Conservation (phyloP, 2,888 invertebrate species). For the Brachycybe producta region DNA sequence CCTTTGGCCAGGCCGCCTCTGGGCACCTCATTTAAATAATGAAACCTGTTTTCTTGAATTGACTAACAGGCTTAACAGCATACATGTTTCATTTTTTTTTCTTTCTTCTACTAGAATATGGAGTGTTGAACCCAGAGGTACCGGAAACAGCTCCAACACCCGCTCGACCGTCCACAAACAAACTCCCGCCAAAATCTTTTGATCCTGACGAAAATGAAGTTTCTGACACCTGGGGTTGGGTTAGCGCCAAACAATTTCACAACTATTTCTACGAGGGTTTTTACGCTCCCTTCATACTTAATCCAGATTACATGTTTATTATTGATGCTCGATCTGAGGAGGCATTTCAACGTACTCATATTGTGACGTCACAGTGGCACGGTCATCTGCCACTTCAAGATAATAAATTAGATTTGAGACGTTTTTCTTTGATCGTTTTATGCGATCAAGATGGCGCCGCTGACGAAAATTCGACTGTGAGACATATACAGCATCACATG, state of each 20-base stretch:
- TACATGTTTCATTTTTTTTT: not conserved
- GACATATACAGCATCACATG: constrained; percentile 17
- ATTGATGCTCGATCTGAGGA: constrained; percentile 27
- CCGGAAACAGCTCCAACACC: not conserved
- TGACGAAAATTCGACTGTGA: constrained; percentile 14
- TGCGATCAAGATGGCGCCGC: constrained; percentile 27
- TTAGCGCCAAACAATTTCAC: constrained; percentile 27
- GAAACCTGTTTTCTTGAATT: no score
- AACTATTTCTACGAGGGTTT: constrained; percentile 31
- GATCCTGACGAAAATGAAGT: constrained; percentile 24
- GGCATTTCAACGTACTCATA: constrained; percentile 23
- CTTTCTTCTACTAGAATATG: constrained; percentile 11
- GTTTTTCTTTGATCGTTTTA: constrained; percentile 27
- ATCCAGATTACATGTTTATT: constrained; percentile 29
- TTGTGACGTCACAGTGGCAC: constrained; percentile 25
- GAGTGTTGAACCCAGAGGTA: constrained; percentile 12
- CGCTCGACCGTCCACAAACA: not conserved
- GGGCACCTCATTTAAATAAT: no score
- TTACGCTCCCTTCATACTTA: constrained; percentile 28
- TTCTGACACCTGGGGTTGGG: constrained; percentile 24
- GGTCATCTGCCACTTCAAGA: constrained; percentile 24
- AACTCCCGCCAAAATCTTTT: constrained; percentile 23
- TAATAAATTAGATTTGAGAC: constrained; percentile 21
- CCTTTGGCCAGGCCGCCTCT: no score
- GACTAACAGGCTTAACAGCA: no score